Evolutionary conservation across 2,797 vertebrate species (phyloP), one percentile per base, ranked within the genome.

Genomic region (Argentina silus): DNA sequence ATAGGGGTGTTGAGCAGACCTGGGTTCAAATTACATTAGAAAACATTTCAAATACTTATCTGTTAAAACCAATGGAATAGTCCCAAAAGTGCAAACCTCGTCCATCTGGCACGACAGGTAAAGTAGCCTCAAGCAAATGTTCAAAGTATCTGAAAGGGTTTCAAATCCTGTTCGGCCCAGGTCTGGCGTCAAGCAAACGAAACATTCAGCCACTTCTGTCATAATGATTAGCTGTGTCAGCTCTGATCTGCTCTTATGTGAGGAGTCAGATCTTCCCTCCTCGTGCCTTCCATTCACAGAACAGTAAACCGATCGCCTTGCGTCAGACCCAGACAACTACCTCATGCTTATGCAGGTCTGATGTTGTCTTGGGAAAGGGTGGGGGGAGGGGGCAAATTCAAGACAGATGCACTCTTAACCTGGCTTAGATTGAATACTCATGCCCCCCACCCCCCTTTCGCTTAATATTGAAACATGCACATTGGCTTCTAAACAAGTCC

Each of bases 351-450:
- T 56, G 67, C 65, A 55, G 2, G 67, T 66, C 80, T 73, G 72
- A 84, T 80, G 69, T 62, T 77, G 81, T 51, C 70, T 72, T 76
- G 71, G 76, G 27, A 80, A 64, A 72, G 66, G 8, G 82, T 53
- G 71, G 57, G 67, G 64, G 51, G 42, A 66, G 56, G 71, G 59
- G 67, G 69, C 75, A 83, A 88, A 88, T 87, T 72, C 75, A 86
- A 79, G 68, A 67, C 88, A 88, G 82, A 82, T 89, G 87, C 71
- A 47, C 64, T 85, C 77, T 77, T 75, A 73, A 75, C 36, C 74
- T 81, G 80, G 74, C 73, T 83, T 17, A 6, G 55, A 42, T 50
- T 23, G 48, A 9, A 36, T 45, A 11, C 19, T 66, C 27, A 36
- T 36, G 27, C 27, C 27, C 27, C 27, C 27, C 27, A 36, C 14